Base-by-base conservation (phyloP, 1,140 invertebrate species). In the Zophobas atratus region DNA sequence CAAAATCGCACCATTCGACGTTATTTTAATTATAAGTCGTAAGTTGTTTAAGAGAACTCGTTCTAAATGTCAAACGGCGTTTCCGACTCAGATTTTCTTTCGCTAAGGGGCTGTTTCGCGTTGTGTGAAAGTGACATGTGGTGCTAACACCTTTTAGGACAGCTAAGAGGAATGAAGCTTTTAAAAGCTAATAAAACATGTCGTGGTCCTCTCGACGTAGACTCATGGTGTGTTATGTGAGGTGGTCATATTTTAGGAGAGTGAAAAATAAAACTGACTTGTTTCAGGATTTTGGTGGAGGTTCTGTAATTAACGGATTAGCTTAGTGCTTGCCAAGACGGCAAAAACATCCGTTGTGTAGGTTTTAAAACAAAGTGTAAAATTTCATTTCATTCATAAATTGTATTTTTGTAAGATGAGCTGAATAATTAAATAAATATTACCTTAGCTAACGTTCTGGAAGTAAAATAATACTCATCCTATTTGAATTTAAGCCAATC, bases 11-110 rank as follows among this genome's bases (percentile, higher is more conserved):
- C 49, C 49, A 2, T 20, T 51, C 49, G 2, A 51, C 49, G 2
- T 51, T 20, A 51, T 20, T 51, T 51, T 51, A 51, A 51, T 51
- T 51, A 51, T 51, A 51, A 6, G 2, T 20, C 49, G 4, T 20
- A 51, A 51, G 4, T 51, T 51, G 49, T 51, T 46, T 51, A 51
- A 51, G 49, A 51, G 49, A 51, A 4, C 49, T 20, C 49, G 20
- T 51, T 51, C 49, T 5, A 51, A 51, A 51, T 51, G 49, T 51
- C 49, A 51, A 51, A 51, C 49, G 49, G 49, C 49, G 49, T 51
- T 51, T 51, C 49, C 49, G 49, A n/a, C 49, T 51, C 49, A 51
- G 49, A 51, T 51, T 51, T 20, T 20, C 6, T 6, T 51, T 51
- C 49, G 49, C 20, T 51, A 51, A 51, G 49, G 20, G 49, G 49